Evolutionary conservation across 2,888 invertebrate genomes (phyloP).

Genomic region (Eledona agricola): DNA sequence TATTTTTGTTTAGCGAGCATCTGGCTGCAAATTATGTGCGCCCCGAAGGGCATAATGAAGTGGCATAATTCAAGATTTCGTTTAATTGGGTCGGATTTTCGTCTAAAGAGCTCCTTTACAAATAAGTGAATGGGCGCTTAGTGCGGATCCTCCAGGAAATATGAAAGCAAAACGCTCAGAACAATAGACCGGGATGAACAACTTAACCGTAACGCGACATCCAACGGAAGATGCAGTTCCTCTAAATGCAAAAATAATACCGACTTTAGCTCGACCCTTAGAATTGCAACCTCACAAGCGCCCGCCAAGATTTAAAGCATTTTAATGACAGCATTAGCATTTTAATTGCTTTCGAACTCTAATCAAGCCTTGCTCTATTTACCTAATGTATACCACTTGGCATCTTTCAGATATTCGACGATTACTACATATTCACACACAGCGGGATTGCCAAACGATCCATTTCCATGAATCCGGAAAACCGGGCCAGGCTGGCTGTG

Average conservation of each 20-base stretch:
- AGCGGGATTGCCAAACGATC: slow-evolving; percentile 82
- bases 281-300: slow-evolving; percentile 19
- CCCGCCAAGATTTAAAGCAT: slow-evolving; percentile 31
- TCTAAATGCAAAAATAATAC: slow-evolving; percentile 29
- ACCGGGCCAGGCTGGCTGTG: slow-evolving; percentile 74
- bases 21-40: slow-evolving; percentile 21
- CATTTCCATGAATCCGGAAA: slow-evolving; percentile 72
- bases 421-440: slow-evolving; percentile 88
- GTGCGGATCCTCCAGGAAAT: slow-evolving; percentile 29
- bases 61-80: slow-evolving; percentile 34
- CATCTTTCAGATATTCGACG: slow-evolving; percentile 83
- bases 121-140: slow-evolving; percentile 38
- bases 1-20: slow-evolving; percentile 10
- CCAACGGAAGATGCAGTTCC: slow-evolving; percentile 27
- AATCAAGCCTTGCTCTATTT: no score
- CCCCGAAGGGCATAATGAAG: slow-evolving; percentile 33
- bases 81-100: slow-evolving; percentile 38
- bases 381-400: no score
- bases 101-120: slow-evolving; percentile 31
- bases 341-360: slow-evolving; percentile 37
- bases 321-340: slow-evolving; percentile 37
- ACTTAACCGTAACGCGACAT: slow-evolving; percentile 28
- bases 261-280: slow-evolving; percentile 10
- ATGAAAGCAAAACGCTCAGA: slow-evolving; percentile 33
- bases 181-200: slow-evolving; percentile 36